Evolutionary conservation across 2,113 vertebrate species (phyloP), one percentile per base, ranked within the genome.

Genomic region (Ondatra zibethicus): DNA sequence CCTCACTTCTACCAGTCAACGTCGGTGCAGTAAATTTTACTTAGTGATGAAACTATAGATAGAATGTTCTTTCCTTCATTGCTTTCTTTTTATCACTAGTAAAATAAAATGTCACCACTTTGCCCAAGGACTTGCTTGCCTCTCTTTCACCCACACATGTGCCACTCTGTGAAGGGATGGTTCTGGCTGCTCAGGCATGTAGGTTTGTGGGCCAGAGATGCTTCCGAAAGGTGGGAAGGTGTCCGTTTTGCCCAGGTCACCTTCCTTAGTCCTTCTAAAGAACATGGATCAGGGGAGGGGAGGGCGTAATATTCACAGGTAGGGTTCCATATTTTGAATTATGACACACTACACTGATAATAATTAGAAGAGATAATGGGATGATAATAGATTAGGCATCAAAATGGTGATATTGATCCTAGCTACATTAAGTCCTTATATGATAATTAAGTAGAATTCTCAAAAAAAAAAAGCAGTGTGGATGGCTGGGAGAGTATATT

Each of bases 261-360:
- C 88, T 94, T 65, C 76, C 29, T 91, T 47, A 42, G 76, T 86
- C 96, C 96, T 92, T 77, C 78, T 88, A 96, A 80, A 96, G 96
- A 89, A 55, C 80, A 39, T 47, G n/a, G n/a, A 3, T 23, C 55
- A 31, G 39, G 29, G 2, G 29, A 65, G 3, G 13, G 73, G 70
- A 88, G n/a, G 90, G 13, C 19, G 97, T 91, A 61, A 73, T 92
- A 91, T 96, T 47, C 12, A 93, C 63, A 47, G 52, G 90, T 86
- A 88, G 13, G 1, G 63, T 97, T 98, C 77, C 72, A 63, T 92
- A 17, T 2, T 95, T 97, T 98, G 85, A 97, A 96, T 94, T 78
- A 39, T 97, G 89, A 96, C 50, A 68, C 87, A 75, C 88, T 45
- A 23, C 17, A 86, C 7, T 16, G 39, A 7, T 87, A 84, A 92